Evolutionary conservation across 2,888 invertebrate species (phyloP), one percentile per base, ranked within the genome.

Genomic region (Sesia apiformis): DNA sequence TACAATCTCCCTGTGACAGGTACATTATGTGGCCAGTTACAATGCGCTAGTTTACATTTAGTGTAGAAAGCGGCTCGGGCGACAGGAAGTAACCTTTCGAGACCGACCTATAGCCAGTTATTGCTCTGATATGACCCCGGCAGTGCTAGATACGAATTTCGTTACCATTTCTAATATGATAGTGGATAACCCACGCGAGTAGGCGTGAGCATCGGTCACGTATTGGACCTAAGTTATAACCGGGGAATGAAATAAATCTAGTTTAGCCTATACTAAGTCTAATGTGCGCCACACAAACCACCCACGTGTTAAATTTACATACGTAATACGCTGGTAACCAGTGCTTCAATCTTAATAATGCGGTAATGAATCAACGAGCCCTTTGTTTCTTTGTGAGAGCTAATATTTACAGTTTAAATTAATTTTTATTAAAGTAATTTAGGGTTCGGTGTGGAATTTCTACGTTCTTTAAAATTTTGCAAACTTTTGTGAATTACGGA

Each of bases 131-230:
- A 66, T 63, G 81, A 83, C 79, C 84, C 79, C 80, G 73, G 79
- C 64, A 78, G 78, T 72, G 63, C 40, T 40, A 50, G 8, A 38
- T 40, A 71, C 70, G 72, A 76, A 78, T 75, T 79, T 69, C 66
- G 81, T 78, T 84, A 82, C 84, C 76, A 84, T 83, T 85, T 81
- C 76, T 69, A 66, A 38, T 63, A 63, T 72, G 76, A 76, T 80
- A 66, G 65, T 71, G 75, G 72, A 76, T 74, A 74, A 74, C 75
- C 70, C 70, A 66, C 65, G 64, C 54, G 58, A 56, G 79, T 83
- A 74, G 82, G 84, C 85, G 87, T 87, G 85, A 84, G 75, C 74
- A 82, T 83, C 79, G 83, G 84, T 86, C 86, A 87, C 84, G 87
- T 85, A 82, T 82, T 78, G 76, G 74, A n/a, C 72, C 77, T 79